phyloP scores from a whole-genome alignment of 1,140 invertebrate species.

The Caenorhabditis latens region DNA sequence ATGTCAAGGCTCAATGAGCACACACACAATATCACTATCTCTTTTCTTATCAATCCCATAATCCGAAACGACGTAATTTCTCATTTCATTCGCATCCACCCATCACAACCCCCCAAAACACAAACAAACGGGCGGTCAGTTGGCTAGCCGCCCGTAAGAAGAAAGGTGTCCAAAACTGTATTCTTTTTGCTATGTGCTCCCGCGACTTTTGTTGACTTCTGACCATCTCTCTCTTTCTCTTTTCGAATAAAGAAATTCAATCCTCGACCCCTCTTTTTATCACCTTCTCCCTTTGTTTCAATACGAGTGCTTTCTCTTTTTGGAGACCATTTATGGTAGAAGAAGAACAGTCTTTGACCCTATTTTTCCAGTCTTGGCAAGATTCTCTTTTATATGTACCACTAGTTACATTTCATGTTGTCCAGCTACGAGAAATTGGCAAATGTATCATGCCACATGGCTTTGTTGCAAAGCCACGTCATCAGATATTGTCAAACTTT shows the following conservation, averaged over 20 bases:
- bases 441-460: too few species aligned
- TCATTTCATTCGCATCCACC: conserved; percentile 26
- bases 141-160: not conserved
- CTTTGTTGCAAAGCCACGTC: too few species aligned
- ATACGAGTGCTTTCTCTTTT: not conserved
- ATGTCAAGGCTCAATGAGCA: not conserved
- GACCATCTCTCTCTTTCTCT: conserved; percentile 12
- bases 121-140: not conserved
- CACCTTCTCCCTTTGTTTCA: conserved; percentile 1
- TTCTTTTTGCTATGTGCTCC: not conserved
- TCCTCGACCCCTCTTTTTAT: not conserved
- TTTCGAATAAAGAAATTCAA: conserved; percentile 9
- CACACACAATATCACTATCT: not conserved
- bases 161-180: conserved; percentile 47
- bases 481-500: too few species aligned
- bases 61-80: not conserved
- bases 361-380: too few species aligned
- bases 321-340: not conserved
- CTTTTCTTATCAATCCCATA: not conserved
- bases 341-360: too few species aligned
- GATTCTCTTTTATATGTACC: too few species aligned
- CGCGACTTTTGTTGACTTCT: not conserved
- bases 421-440: too few species aligned
- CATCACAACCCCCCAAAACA: not conserved
- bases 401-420: too few species aligned